phyloP scores from a whole-genome alignment of 2,113 vertebrate species.

The Clarias macrocephalus region DNA sequence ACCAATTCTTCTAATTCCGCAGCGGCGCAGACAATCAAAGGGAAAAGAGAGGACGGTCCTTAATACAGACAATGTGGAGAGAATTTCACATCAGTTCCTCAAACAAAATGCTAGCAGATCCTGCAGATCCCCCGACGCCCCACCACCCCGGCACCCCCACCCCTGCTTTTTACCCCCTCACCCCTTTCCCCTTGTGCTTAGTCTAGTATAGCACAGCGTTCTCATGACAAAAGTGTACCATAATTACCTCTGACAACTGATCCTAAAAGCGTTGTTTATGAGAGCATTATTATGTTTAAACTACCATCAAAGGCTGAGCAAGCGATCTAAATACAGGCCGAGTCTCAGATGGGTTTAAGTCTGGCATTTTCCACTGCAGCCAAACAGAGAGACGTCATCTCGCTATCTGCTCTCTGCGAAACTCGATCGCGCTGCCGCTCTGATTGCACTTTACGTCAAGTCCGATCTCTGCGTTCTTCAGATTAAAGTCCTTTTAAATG shows the following conservation, averaged over 20 bases:
- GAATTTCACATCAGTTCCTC: slow-evolving; percentile 33
- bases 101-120: slow-evolving; percentile 55
- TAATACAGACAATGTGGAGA: slow-evolving; percentile 48
- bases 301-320: slow-evolving; percentile 55
- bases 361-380: slow-evolving; percentile 35
- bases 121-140: neutral
- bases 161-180: neutral
- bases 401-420: slow-evolving; percentile 46
- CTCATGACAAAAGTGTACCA: slow-evolving; percentile 45
- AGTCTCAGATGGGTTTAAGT: slow-evolving; percentile 28
- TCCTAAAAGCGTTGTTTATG: slow-evolving; percentile 59
- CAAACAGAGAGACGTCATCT: slow-evolving; percentile 36
- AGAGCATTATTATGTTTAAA: slow-evolving; percentile 57
- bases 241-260: slow-evolving; percentile 58
- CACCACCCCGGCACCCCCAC: neutral
- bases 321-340: slow-evolving; percentile 47
- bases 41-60: slow-evolving; percentile 14
- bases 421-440: slow-evolving; percentile 46
- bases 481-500: slow-evolving; percentile 28
- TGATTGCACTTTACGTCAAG: slow-evolving; percentile 44
- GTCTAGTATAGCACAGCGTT: slow-evolving; percentile 38
- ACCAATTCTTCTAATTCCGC: slow-evolving; percentile 6
- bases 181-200: slow-evolving; percentile 43
- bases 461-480: slow-evolving; percentile 32
- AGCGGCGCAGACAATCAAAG: slow-evolving; percentile 19